Percentiles rank a stretch among this genome's conserved stretches.
Evolutionary conservation across 2,888 invertebrate species (phyloP).

Genomic region (Hypsopygia costalis): DNA sequence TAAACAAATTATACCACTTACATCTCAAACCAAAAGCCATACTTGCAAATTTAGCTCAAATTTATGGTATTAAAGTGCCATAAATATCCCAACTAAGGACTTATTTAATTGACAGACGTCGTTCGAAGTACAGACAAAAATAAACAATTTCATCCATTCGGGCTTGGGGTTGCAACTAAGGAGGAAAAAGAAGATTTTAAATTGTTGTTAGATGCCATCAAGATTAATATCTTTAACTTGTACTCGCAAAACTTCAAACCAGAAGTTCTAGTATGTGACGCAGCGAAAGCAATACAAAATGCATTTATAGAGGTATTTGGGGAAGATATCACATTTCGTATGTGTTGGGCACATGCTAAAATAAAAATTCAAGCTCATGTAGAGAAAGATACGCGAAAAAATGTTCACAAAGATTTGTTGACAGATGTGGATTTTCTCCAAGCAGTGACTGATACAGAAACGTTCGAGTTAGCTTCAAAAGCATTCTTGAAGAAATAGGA

Average conservation of each 20-base stretch:
- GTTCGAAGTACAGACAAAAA: slow-evolving; percentile 22
- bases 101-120: slow-evolving; percentile 17
- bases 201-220: slow-evolving; percentile 18
- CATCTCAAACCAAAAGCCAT: slow-evolving; percentile 19
- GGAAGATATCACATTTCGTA: slow-evolving; percentile 19
- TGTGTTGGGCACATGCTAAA: slow-evolving; percentile 29
- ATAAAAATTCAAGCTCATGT: slow-evolving; percentile 22
- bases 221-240: slow-evolving; percentile 12
- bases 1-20: slow-evolving; percentile 19
- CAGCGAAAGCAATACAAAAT: slow-evolving; percentile 17
- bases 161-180: slow-evolving; percentile 9
- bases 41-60: slow-evolving; percentile 12
- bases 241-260: slow-evolving; percentile 14
- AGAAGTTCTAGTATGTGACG: slow-evolving; percentile 19
- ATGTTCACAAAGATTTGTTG: slow-evolving; percentile 17
- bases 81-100: slow-evolving; percentile 14
- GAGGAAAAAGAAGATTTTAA: slow-evolving; percentile 20
- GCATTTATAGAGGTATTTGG: slow-evolving; percentile 22
- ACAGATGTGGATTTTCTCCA: slow-evolving; percentile 23
- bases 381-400: slow-evolving; percentile 18
- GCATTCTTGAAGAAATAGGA: slow-evolving; percentile 24
- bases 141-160: slow-evolving; percentile 10
- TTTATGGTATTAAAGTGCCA: slow-evolving; percentile 13
- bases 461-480: slow-evolving; percentile 23
- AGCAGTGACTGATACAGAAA: slow-evolving; percentile 18